phyloP scores from a whole-genome alignment of 2,113 vertebrate species.

The Otus sunia region DNA sequence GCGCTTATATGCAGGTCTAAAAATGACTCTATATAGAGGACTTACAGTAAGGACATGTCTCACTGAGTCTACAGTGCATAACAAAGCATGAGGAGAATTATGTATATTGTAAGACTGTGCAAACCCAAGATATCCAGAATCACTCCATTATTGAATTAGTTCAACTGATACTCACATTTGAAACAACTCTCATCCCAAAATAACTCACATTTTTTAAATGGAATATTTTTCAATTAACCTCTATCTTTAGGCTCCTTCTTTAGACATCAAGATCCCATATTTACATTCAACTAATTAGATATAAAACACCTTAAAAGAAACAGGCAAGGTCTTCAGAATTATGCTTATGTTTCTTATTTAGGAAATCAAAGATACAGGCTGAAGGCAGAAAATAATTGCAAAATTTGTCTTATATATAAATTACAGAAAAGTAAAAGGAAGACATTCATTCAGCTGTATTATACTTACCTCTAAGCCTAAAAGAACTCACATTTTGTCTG shows the following conservation, averaged over 20 bases:
- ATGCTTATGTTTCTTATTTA: background rate
- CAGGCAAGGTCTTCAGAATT: background rate
- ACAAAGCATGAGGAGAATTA: background rate
- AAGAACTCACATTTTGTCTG: background rate
- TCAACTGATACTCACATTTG: background rate
- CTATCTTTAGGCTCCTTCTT: background rate
- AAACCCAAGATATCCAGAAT: background rate
- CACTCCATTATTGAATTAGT: background rate
- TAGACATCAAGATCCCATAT: background rate
- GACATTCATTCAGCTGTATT: background rate
- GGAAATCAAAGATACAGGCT: background rate
- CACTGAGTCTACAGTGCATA: background rate
- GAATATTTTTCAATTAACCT: background rate
- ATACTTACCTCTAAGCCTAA: background rate
- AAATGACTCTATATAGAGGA: background rate
- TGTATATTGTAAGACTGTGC: background rate
- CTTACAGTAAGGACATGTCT: background rate
- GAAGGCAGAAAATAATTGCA: background rate
- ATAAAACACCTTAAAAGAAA: background rate
- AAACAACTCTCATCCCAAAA: background rate
- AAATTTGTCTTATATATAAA: background rate
- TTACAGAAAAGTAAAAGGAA: background rate
- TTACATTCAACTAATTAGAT: background rate
- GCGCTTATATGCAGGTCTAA: background rate
- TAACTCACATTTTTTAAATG: background rate